A percentile compares a stretch with the other conserved stretches of the same genome.
Conservation (phyloP, 1,140 invertebrate species). For the Neuroterus valhalla region DNA sequence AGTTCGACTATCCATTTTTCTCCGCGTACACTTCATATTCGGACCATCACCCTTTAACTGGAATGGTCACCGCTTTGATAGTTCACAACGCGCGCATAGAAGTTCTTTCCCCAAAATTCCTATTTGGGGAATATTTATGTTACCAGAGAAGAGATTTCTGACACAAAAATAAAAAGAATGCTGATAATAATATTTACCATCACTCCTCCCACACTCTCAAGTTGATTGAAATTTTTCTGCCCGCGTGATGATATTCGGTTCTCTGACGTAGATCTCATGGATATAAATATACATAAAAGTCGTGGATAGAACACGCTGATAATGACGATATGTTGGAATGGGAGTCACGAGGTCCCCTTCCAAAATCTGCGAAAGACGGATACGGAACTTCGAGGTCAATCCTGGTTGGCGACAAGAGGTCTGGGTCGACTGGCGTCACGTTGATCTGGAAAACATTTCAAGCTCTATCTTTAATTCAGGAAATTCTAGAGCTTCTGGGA, state of each 20-base stretch:
- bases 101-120: no score
- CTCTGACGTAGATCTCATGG: not conserved
- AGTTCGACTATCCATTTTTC: no score
- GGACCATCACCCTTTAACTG: no score
- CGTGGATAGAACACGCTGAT: not conserved
- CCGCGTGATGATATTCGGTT: not conserved
- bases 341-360: not conserved
- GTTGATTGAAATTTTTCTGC: no score
- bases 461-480: not conserved
- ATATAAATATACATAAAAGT: not conserved
- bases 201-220: no score
- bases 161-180: no score
- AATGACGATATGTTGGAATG: not conserved
- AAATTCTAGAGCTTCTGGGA: not conserved
- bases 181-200: no score
- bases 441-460: conserved; percentile 33
- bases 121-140: no score
- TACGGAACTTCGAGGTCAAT: conserved; percentile 42
- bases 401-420: conserved; percentile 46
- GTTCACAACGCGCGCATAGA: no score
- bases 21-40: no score
- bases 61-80: no score
- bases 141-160: no score
- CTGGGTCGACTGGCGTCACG: conserved; percentile 47
- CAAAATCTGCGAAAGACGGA: conserved; percentile 31